Conservation (phyloP, 2,113 vertebrate genomes). For the Siphamia tubifer region DNA sequence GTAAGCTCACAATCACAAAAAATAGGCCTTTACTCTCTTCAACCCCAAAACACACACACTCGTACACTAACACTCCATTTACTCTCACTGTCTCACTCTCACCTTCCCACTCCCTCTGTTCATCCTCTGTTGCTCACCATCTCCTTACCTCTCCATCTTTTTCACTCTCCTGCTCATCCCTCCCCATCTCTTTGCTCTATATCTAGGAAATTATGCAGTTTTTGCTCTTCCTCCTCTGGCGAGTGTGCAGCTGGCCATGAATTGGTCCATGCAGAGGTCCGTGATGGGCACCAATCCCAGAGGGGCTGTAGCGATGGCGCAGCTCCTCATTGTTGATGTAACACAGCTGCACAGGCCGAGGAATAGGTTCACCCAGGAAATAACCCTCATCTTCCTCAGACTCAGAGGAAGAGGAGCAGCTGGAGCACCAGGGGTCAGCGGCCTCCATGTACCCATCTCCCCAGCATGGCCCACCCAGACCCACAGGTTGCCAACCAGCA, state of each 20-base stretch:
- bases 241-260: conserved; percentile 90
- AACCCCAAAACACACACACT: conserved; percentile 24
- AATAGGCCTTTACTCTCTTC: conserved; percentile 53
- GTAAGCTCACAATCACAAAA: conserved; percentile 80
- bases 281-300: conserved; percentile 81
- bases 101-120: conserved; percentile 64
- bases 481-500: conserved; percentile 88
- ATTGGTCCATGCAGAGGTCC: conserved; percentile 75
- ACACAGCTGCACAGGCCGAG: conserved; percentile 90
- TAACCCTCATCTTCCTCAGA: conserved; percentile 94
- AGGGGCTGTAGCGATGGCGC: conserved; percentile 91
- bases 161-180: conserved; percentile 65
- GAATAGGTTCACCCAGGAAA: conserved; percentile 93
- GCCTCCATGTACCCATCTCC: conserved; percentile 72
- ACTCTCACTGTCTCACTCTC: conserved; percentile 57
- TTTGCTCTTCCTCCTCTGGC: conserved; percentile 98
- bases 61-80: conserved; percentile 20
- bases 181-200: conserved; percentile 36
- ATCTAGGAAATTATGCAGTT: conserved; percentile 96
- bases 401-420: conserved; percentile 95
- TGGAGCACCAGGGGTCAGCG: conserved; percentile 94
- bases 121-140: conserved; percentile 43
- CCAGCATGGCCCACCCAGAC: conserved; percentile 82
- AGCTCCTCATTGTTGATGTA: conserved; percentile 95
- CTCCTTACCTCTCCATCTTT: conserved; percentile 52